A percentile compares a stretch with the other conserved stretches of the same genome.
Evolutionary conservation across 2,888 invertebrate genomes (phyloP).

Genomic region (Agelastica alni): DNA sequence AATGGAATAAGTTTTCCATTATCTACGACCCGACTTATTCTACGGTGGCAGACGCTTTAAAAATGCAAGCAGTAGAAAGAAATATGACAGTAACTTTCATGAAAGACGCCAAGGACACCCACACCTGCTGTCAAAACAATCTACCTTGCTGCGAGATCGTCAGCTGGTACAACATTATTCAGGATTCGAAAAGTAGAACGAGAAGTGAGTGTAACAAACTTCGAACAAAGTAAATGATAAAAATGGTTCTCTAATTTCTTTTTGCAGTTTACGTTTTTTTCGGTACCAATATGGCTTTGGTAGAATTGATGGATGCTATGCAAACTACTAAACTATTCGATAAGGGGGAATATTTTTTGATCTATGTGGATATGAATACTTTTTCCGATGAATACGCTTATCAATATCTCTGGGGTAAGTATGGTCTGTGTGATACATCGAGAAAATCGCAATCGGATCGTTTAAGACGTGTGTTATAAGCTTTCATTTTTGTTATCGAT

Average conservation of each 20-base stretch:
- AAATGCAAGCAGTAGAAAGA: constrained; percentile 72
- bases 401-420: constrained; percentile 78
- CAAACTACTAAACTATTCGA: constrained; percentile 84
- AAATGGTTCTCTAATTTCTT: background rate
- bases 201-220: constrained; percentile 67
- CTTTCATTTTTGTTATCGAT: too few relatives aligned
- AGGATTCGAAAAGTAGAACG: constrained; percentile 83
- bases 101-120: constrained; percentile 70
- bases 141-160: constrained; percentile 76
- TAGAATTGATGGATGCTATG: constrained; percentile 92
- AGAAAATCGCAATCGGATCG: too few relatives aligned
- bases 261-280: constrained; percentile 88
- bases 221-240: background rate
- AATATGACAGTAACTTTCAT: constrained; percentile 86
- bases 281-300: constrained; percentile 81
- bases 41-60: constrained; percentile 80
- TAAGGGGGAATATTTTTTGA: constrained; percentile 93
- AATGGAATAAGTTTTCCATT: constrained; percentile 93
- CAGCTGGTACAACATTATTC: constrained; percentile 82
- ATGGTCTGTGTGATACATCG: too few relatives aligned
- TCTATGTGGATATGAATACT: constrained; percentile 92
- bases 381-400: constrained; percentile 74
- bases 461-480: too few relatives aligned
- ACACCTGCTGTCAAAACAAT: constrained; percentile 77
- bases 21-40: constrained; percentile 81